Base-by-base conservation (phyloP, 2,113 vertebrate species). In the Alethe castanea region DNA sequence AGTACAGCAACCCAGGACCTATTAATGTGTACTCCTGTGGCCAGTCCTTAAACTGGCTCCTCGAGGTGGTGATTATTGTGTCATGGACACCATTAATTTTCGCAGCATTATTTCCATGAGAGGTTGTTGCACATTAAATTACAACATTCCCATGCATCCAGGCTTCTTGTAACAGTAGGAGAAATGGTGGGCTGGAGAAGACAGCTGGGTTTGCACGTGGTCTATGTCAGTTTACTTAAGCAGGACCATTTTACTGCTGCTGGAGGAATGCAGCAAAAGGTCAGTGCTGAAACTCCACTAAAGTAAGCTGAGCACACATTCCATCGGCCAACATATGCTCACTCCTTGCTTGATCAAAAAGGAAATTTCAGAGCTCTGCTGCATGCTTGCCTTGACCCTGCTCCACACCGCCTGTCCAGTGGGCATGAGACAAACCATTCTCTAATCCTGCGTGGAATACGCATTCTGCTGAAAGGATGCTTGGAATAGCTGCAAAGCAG, bases 301-400 rank as follows among this genome's bases (percentile, higher is more conserved):
- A 95, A 96, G 94, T 80, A 92, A 96, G 92, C 78, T 74, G 94
- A 93, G 87, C 84, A 70, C 53, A 40, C 92, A 92, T 97, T 97
- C 86, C 94, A 94, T 79, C 91, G 94, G 94, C 5, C n/a, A 95
- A 71, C 95, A 97, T 69, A 84, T 94, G 92, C 79, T 91, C 84
- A 57, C 89, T 86, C 24, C 64, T 92, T 88, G 52, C 77, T 77
- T 74, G 89, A 94, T 97, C 94, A 93, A 91, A 94, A 95, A 91
- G 81, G 92, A 61, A 88, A 91, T 94, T 96, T 94, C 95, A 84
- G 91, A 91, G 62, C 91, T 91, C 61, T 82, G 86, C 73, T 61
- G 78, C 84, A 40, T 95, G 79, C 88, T 94, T 95, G 89, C 91
- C 97, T 97, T 97, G 96, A 97, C 94, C 94, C 64, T 61, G 31